phyloP scores from a whole-genome alignment of 2,888 invertebrate species.

The Torymus auratus region DNA sequence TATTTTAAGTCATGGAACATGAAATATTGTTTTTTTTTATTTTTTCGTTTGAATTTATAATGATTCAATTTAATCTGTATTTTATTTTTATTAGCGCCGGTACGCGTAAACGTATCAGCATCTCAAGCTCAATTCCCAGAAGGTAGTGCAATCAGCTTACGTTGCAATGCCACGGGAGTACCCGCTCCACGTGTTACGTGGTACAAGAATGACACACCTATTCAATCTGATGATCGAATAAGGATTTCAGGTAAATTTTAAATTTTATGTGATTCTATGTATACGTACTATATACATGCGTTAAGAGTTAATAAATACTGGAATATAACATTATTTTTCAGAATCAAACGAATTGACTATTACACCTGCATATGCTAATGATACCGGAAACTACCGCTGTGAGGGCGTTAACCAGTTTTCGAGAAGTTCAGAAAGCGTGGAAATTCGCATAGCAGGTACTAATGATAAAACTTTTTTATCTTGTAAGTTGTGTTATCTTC shows the following conservation, averaged over 20 bases:
- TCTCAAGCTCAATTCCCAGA: constrained; percentile 80
- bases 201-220: constrained; percentile 85
- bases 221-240: constrained; percentile 80
- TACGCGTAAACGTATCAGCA: constrained; percentile 81
- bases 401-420: constrained; percentile 87
- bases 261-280: neutral
- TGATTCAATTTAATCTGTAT: too few relatives aligned
- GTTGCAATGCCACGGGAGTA: constrained; percentile 87
- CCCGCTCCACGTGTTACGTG: constrained; percentile 87
- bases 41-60: too few relatives aligned
- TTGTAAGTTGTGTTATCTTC: too few relatives aligned
- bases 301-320: neutral
- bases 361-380: constrained; percentile 80
- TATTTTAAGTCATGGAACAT: too few relatives aligned
- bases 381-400: constrained; percentile 90
- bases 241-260: constrained; percentile 81
- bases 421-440: constrained; percentile 81
- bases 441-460: constrained; percentile 87
- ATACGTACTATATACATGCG: neutral
- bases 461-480: constrained; percentile 13
- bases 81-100: constrained; percentile 78
- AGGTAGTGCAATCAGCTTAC: constrained; percentile 84
- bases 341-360: constrained; percentile 86
- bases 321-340: constrained; percentile 67
- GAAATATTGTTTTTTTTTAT: too few relatives aligned